phyloP scores from a whole-genome alignment of 1,140 invertebrate species.

The Drosophila jambulina region DNA sequence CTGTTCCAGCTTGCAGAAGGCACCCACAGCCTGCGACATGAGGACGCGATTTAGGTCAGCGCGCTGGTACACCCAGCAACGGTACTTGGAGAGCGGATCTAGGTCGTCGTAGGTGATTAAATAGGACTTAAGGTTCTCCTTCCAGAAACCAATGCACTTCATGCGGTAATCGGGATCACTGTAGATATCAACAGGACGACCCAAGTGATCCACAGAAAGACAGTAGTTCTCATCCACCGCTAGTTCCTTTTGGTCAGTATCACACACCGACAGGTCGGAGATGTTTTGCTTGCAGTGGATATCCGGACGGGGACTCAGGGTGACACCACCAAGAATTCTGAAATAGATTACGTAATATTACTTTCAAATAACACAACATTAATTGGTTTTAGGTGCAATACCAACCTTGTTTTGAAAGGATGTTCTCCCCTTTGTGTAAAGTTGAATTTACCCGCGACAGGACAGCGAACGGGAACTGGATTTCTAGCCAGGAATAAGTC shows the following conservation, averaged over 20 bases:
- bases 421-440: constrained; percentile 96
- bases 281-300: constrained; percentile 97
- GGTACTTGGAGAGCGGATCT: constrained; percentile 97
- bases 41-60: constrained; percentile 95
- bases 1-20: constrained; percentile 96
- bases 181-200: constrained; percentile 96
- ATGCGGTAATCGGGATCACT: constrained; percentile 97
- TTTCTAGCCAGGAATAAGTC: constrained; percentile 95
- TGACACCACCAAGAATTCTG: constrained; percentile 97
- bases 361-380: not conserved
- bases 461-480: constrained; percentile 96
- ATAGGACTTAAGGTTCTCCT: constrained; percentile 98
- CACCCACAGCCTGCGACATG: constrained; percentile 95
- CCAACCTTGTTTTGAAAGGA: constrained; percentile 91
- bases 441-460: constrained; percentile 97
- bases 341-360: not conserved
- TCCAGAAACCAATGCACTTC: constrained; percentile 99
- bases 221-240: constrained; percentile 98
- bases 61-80: constrained; percentile 99
- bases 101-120: constrained; percentile 98
- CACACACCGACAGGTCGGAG: constrained; percentile 97
- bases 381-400: not conserved
- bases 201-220: constrained; percentile 97
- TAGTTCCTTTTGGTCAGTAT: constrained; percentile 96
- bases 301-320: constrained; percentile 95